Evolutionary conservation across 1,140 invertebrate species (phyloP).

Genomic region (Platyscapa corneri): DNA sequence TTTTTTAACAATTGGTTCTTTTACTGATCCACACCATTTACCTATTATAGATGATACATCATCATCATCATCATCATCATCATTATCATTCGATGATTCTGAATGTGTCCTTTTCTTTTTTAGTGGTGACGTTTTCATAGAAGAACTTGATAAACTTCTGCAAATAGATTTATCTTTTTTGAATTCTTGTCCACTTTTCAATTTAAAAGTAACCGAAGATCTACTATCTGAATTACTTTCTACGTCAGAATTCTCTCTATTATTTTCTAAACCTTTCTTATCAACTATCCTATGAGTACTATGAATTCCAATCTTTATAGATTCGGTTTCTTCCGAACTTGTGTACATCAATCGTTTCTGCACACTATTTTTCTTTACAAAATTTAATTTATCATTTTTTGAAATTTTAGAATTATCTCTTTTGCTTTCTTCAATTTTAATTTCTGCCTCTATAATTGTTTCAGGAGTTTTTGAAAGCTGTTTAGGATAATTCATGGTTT

Average conservation of each 20-base stretch:
- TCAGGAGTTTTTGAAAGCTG: background rate
- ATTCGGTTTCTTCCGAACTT: slow-evolving; percentile 22
- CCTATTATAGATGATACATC: slow-evolving; percentile 31
- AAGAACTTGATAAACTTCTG: slow-evolving; percentile 22
- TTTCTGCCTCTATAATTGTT: background rate
- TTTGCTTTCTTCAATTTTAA: background rate
- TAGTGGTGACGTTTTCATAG: slow-evolving; percentile 5
- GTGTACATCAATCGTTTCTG: background rate
- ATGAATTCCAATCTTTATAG: background rate
- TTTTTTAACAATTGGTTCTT: slow-evolving; percentile 29
- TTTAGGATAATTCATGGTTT: background rate
- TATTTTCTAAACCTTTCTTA: background rate
- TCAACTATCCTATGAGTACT: background rate
- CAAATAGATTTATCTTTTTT: background rate
- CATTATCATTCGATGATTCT: slow-evolving; percentile 47
- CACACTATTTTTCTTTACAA: background rate
- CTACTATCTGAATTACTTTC: slow-evolving; percentile 25
- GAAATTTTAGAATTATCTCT: background rate
- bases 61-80: too few relatives aligned
- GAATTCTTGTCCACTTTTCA: background rate
- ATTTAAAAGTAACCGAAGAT: background rate
- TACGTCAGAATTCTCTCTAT: background rate
- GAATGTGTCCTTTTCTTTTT: slow-evolving; percentile 47
- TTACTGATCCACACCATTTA: slow-evolving; percentile 32
- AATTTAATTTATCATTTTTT: background rate